Conservation (phyloP, 2,797 vertebrate species). For the Diceros bicornis region DNA sequence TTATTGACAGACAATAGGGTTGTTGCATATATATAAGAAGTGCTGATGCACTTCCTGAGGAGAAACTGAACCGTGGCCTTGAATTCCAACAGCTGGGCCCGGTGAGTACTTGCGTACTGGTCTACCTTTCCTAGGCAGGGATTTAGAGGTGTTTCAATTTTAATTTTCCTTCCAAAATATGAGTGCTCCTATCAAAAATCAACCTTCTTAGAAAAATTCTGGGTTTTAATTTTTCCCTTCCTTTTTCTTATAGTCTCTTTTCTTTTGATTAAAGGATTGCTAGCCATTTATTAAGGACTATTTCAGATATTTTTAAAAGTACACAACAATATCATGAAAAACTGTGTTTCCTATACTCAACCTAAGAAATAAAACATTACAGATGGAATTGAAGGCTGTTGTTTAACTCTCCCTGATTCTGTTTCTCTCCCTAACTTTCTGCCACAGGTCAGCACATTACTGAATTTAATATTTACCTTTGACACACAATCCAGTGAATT, state of each 20-base stretch:
- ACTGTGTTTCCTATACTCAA: not conserved
- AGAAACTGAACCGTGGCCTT: accelerated
- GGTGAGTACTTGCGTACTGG: accelerated
- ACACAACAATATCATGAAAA: not conserved
- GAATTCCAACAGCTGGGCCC: not conserved
- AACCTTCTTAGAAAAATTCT: not conserved
- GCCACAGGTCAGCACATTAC: not conserved
- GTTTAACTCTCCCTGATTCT: not conserved
- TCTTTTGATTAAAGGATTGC: not conserved
- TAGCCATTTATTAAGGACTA: not conserved
- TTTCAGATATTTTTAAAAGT: not conserved
- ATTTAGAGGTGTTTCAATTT: not conserved
- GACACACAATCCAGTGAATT: accelerated
- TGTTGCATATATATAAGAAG: not conserved
- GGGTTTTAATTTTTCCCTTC: no score
- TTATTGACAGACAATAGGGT: not conserved
- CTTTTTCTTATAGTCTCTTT: not conserved
- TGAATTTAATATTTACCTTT: not conserved
- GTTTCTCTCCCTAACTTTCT: not conserved
- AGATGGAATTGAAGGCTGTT: not conserved
- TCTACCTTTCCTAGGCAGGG: no score
- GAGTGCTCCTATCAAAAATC: not conserved
- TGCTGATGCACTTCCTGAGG: not conserved
- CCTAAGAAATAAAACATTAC: not conserved
- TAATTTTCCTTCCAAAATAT: not conserved